Conservation (phyloP, 2,113 vertebrate genomes). For the Blennius ocellaris region DNA sequence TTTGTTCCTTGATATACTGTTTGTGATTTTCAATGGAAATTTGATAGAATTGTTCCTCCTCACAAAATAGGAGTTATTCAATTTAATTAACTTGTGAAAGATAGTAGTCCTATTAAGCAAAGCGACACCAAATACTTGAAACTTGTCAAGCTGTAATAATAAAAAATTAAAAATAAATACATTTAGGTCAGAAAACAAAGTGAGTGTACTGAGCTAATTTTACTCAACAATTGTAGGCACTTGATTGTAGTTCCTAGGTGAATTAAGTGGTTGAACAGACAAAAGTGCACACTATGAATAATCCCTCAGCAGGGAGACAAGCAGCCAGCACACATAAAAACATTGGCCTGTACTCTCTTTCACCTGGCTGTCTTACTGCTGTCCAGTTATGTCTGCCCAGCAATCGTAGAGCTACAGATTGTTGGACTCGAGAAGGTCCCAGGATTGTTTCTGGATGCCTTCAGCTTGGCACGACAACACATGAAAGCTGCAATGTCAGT, state of each 20-base stretch:
- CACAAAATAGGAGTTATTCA: no score
- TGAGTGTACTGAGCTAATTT: background rate
- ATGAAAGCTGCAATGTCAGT: conserved; percentile 53
- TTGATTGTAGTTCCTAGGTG: background rate
- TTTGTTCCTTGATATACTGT: background rate
- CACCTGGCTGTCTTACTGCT: conserved; percentile 30
- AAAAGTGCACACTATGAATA: conserved; percentile 6
- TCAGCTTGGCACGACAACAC: conserved; percentile 67
- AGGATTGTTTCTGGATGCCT: conserved; percentile 42
- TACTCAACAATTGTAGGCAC: background rate
- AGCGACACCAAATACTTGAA: no score
- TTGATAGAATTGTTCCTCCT: no score
- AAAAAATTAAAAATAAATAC: conserved; percentile 14
- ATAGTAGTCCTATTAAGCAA: no score
- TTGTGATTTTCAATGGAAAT: no score
- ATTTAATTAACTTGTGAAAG: no score
- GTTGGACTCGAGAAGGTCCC: conserved; percentile 51
- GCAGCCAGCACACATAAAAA: conserved; percentile 19
- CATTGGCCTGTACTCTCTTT: background rate
- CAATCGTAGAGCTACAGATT: conserved; percentile 20
- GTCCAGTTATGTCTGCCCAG: conserved; percentile 44
- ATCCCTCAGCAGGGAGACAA: conserved; percentile 1
- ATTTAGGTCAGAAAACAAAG: background rate
- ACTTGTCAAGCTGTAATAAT: conserved; percentile 1
- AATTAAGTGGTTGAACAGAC: conserved; percentile 9